phyloP scores from a whole-genome alignment of 2,888 invertebrate genomes.

The Lamellibrachia columna region DNA sequence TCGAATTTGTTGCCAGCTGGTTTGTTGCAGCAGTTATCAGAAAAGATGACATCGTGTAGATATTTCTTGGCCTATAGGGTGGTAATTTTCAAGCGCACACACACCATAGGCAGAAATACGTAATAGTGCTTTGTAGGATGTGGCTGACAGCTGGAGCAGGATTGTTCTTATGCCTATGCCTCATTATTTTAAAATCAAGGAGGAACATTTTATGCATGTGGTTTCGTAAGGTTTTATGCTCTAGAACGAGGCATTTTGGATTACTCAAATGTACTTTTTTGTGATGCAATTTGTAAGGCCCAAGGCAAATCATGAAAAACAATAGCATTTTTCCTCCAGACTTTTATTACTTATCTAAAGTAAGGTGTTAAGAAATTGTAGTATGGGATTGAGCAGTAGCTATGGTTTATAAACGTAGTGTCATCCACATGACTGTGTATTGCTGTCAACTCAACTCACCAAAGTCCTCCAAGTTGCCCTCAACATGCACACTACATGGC shows the following conservation, averaged over 20 bases:
- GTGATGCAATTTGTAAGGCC: not conserved
- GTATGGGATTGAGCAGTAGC: constrained; percentile 1
- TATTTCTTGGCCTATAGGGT: constrained; percentile 11
- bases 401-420: constrained; percentile 9
- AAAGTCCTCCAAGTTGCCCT: not conserved
- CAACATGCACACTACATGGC: constrained; percentile 13
- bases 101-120: not conserved
- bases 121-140: constrained; percentile 5
- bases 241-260: not conserved
- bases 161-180: not conserved
- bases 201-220: not conserved
- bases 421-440: not conserved
- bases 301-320: not conserved
- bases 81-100: not conserved
- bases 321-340: constrained; percentile 2
- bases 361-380: constrained; percentile 16
- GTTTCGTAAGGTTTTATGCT: constrained; percentile 3
- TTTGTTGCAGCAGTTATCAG: not conserved
- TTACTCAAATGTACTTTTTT: not conserved
- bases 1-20: not conserved
- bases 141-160: not conserved
- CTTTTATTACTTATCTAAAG: not conserved
- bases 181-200: not conserved
- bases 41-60: not conserved
- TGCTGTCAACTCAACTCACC: not conserved